phyloP scores from a whole-genome alignment of 2,797 vertebrate genomes.

The Rachycentron canadum region DNA sequence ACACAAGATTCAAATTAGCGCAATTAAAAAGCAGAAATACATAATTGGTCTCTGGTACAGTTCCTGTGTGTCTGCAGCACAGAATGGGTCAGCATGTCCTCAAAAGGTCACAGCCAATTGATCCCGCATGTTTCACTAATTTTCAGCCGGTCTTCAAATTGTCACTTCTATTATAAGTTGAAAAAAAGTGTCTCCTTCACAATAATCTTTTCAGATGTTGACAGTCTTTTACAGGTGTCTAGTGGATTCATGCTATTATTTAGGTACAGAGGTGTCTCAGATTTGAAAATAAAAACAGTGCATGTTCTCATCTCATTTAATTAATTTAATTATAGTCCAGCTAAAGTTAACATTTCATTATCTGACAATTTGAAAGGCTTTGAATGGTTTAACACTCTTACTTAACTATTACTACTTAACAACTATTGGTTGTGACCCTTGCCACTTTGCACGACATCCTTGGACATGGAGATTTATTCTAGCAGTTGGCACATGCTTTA shows the following conservation, averaged over 20 bases:
- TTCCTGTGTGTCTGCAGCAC: neutral
- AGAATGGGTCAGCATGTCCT: neutral
- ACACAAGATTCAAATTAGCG: neutral
- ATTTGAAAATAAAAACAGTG: neutral
- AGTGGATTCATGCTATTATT: neutral
- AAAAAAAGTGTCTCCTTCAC: neutral
- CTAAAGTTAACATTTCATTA: neutral
- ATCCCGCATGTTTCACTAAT: neutral
- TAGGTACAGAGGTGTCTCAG: too few species aligned
- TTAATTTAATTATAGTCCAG: neutral
- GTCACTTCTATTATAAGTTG: neutral
- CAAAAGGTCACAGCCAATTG: constrained; percentile 3
- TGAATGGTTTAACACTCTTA: neutral
- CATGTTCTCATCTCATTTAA: neutral
- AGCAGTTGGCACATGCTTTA: neutral
- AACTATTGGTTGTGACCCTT: neutral
- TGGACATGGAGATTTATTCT: neutral
- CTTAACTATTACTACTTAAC: too few species aligned
- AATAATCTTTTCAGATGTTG: neutral
- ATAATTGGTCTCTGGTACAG: constrained; percentile 18
- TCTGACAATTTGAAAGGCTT: neutral
- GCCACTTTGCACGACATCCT: neutral
- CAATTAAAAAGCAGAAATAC: constrained; percentile 2
- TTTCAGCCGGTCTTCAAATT: neutral
- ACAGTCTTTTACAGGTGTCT: neutral